These are phyloP conservation scores for Corythornis leucogaster DNA, from an alignment of 2,797 vertebrate species.

Conservation along the genomic window DNA sequence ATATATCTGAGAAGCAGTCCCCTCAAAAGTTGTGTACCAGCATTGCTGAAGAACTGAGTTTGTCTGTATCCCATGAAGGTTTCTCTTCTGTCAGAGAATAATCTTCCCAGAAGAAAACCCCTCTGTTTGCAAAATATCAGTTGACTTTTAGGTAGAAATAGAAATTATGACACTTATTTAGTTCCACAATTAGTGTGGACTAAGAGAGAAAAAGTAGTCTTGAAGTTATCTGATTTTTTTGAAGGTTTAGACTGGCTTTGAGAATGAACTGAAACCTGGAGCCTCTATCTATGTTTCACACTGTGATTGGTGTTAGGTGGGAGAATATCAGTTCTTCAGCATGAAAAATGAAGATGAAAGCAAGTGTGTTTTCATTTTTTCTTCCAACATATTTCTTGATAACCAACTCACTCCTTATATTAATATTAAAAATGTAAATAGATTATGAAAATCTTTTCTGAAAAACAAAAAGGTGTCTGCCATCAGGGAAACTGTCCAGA, in stretches of 20 bases:
- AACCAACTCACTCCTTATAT: not conserved
- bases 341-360: not conserved
- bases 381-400: not conserved
- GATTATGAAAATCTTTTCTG: not conserved
- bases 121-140: not conserved
- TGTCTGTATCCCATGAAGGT: not conserved
- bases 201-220: not conserved
- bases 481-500: not conserved
- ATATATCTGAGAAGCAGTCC: not conserved
- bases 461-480: not conserved
- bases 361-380: not conserved
- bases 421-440: not conserved
- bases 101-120: not conserved
- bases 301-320: not conserved
- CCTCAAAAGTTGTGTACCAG: not conserved
- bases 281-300: not conserved
- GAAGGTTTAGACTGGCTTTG: not conserved
- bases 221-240: not conserved
- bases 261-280: not conserved
- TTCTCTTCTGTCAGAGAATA: not conserved
- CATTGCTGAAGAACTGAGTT: not conserved
- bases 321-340: not conserved
- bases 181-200: not conserved
- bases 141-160: not conserved
- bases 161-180: not conserved